Conservation (phyloP, 2,888 invertebrate species). For the Bedellia somnulentella region DNA sequence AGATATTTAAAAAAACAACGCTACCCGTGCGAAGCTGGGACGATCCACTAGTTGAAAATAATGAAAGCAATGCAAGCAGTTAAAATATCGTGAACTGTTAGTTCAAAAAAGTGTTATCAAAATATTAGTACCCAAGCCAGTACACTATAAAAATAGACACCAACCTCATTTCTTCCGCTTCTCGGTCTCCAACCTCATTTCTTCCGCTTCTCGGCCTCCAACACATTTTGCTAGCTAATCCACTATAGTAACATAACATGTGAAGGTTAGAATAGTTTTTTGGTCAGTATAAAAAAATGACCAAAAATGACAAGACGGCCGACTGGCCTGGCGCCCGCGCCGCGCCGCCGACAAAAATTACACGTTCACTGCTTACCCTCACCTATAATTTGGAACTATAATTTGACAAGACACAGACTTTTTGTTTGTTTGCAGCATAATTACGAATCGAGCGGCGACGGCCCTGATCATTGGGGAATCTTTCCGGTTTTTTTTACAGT, state of each 20-base stretch:
- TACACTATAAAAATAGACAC: too few species aligned
- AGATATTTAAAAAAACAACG: too few species aligned
- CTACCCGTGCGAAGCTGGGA: too few species aligned
- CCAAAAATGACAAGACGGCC: conserved; percentile 25
- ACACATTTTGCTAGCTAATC: background rate
- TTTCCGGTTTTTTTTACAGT: conserved; percentile 18
- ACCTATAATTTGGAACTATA: conserved; percentile 43
- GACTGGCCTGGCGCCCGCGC: too few species aligned
- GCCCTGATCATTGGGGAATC: conserved; percentile 18
- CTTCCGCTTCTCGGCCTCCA: background rate
- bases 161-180: too few species aligned
- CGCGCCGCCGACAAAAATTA: conserved; percentile 18
- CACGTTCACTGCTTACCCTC: conserved; percentile 9
- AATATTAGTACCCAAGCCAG: too few species aligned
- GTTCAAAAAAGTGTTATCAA: too few species aligned
- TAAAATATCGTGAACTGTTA: too few species aligned
- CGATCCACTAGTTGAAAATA: too few species aligned
- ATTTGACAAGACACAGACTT: conserved; percentile 27
- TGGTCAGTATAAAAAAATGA: conserved; percentile 11
- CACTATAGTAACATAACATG: background rate
- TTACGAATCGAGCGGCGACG: conserved; percentile 18
- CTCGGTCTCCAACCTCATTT: too few species aligned
- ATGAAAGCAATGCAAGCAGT: too few species aligned
- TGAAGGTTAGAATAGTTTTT: conserved; percentile 6
- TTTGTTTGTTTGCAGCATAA: conserved; percentile 22